Conservation (phyloP, 2,797 vertebrate species). For the Tarsius wallacei region DNA sequence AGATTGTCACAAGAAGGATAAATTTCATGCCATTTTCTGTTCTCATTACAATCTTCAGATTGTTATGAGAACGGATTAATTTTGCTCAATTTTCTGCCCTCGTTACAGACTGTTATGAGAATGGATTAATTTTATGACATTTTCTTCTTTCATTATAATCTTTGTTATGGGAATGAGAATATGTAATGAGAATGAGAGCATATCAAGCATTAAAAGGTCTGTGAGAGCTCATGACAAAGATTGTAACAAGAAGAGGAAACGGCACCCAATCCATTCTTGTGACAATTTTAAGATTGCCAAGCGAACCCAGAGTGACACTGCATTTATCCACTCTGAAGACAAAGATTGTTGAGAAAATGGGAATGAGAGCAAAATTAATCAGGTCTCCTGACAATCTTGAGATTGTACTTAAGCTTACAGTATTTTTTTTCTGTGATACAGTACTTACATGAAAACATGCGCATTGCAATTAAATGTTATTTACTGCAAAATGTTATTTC, state of each 20-base stretch:
- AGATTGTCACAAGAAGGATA: conserved; percentile 90
- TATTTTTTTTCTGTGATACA: conserved; percentile 50
- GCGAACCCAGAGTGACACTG: conserved; percentile 84
- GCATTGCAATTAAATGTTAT: conserved; percentile 58
- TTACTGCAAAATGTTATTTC: conserved; percentile 38
- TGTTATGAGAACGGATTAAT: conserved; percentile 91
- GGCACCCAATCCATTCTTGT: conserved; percentile 85
- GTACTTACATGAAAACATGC: conserved; percentile 67
- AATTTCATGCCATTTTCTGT: conserved; percentile 90
- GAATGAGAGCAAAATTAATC: conserved; percentile 83
- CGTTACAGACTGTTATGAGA: conserved; percentile 90
- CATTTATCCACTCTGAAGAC: conserved; percentile 85
- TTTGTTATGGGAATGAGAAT: conserved; percentile 91
- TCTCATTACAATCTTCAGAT: conserved; percentile 90
- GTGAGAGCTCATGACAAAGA: conserved; percentile 87
- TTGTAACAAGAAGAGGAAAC: conserved; percentile 87
- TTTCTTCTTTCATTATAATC: conserved; percentile 91
- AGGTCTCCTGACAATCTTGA: conserved; percentile 72
- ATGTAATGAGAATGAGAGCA: conserved; percentile 89
- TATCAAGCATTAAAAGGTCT: conserved; percentile 89
- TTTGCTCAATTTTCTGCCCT: conserved; percentile 91
- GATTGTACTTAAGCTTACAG: conserved; percentile 69
- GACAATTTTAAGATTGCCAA: conserved; percentile 86
- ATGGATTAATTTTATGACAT: conserved; percentile 92
- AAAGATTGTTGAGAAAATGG: conserved; percentile 85